phyloP scores from a whole-genome alignment of 2,888 invertebrate genomes.

The Acronicta alni region DNA sequence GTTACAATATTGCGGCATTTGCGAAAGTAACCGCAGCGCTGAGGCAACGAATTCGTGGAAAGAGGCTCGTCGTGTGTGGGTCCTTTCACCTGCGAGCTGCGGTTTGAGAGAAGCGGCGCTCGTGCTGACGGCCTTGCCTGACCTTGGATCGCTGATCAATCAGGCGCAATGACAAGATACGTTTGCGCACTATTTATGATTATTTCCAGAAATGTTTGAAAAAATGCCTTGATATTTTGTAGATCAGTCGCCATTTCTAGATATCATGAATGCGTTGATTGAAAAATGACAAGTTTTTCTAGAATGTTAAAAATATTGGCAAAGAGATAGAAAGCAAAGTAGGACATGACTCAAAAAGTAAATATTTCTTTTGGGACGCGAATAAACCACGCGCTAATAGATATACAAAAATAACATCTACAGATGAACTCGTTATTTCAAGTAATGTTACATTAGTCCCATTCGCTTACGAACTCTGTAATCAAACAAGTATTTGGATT shows the following conservation, averaged over 20 bases:
- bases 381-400: neutral
- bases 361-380: too few species aligned
- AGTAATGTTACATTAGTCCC: constrained; percentile 3
- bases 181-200: constrained; percentile 3
- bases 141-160: constrained; percentile 45
- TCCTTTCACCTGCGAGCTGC: constrained; percentile 46
- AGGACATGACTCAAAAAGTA: too few species aligned
- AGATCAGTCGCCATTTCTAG: neutral
- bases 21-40: constrained; percentile 11
- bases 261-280: too few species aligned
- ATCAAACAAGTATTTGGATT: constrained; percentile 31
- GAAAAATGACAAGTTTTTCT: too few species aligned
- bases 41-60: constrained; percentile 30
- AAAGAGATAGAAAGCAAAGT: too few species aligned
- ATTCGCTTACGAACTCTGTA: constrained; percentile 4
- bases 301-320: too few species aligned
- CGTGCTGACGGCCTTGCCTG: constrained; percentile 49
- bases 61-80: constrained; percentile 9
- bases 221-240: neutral
- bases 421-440: constrained; percentile 5
- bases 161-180: constrained; percentile 20
- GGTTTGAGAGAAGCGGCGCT: constrained; percentile 9
- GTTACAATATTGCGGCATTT: constrained; percentile 11
- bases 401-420: neutral
- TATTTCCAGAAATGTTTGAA: too few species aligned